Base-by-base conservation (phyloP, 2,888 invertebrate genomes). In the Blastobasis lacticolella region DNA sequence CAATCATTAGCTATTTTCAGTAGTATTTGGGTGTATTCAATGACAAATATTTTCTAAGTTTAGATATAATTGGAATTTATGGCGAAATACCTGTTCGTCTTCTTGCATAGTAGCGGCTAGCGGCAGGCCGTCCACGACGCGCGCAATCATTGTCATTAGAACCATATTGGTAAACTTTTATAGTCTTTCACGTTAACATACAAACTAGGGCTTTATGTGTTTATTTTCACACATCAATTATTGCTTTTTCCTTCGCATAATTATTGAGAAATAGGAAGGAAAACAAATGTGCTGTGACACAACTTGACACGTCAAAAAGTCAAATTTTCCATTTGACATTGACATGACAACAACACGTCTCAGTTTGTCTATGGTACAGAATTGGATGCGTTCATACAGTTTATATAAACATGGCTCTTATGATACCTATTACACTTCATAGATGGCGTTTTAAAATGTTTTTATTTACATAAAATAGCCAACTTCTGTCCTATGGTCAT, bases 61-160 rank as follows among this genome's bases (percentile, higher is more conserved):
- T 40, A 10, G 9, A n/a, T 4, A 36, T 37, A 9, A 41, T 36
- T 36, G 46, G 9, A 43, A 45, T 43, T 43, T 46, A 46, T 50
- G 58, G 40, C 42, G 41, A 49, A 53, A 59, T 90, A 98, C 98
- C 93, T 97, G 97, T 85, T 98, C 98, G 75, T 98, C 98, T 82
- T 99, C 98, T 87, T 98, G 98, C 92, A 98, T 96, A 51, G 97
- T 97, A 52, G 98, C 98, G 55, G 97, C 97, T 67, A 99, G 87
- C 51, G 98, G 98, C 61, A 99, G 90, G 40, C 98, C 98, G 87
- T 99, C 99, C 64, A 94, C 93, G 66, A 97, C 94, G 67, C 99
- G 91, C 37, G 98, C 98, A 72, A 99, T 98, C 95, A 99, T 97
- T 58, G 99, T 99, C 91, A 98, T 93, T 75, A 98, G 85, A 79